phyloP scores from a whole-genome alignment of 2,797 vertebrate species.

The Lepus oiostolus region DNA sequence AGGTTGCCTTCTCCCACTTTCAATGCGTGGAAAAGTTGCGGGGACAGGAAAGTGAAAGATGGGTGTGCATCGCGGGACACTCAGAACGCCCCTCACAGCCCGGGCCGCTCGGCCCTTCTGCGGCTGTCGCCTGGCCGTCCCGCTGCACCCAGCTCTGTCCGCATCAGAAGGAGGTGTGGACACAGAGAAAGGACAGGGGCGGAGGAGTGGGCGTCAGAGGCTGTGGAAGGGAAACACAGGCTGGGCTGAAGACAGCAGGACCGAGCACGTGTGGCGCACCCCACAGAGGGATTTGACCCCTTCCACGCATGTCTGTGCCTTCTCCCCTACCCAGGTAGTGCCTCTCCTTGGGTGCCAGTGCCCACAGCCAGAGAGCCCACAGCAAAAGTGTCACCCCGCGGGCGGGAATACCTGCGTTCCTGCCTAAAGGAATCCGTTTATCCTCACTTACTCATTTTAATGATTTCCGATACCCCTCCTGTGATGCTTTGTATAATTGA shows the following conservation, averaged over 20 bases:
- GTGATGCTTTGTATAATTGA: neutral
- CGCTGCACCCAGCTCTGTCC: neutral
- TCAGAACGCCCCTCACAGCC: too few relatives aligned
- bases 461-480: neutral
- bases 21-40: too few relatives aligned
- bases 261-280: too few relatives aligned
- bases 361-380: neutral
- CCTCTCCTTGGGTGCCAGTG: neutral
- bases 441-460: slow-evolving; percentile 21
- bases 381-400: neutral
- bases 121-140: too few relatives aligned
- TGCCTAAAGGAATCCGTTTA: neutral
- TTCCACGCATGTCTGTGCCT: neutral
- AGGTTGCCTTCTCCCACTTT: neutral
- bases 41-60: too few relatives aligned
- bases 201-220: neutral
- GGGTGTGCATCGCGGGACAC: too few relatives aligned
- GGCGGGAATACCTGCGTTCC: neutral
- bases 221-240: slow-evolving; percentile 20
- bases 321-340: neutral
- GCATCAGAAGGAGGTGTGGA: neutral
- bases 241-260: neutral
- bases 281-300: too few relatives aligned
- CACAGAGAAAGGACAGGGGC: neutral
- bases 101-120: too few relatives aligned